Percentiles rank a stretch among this genome's conserved stretches.
Conservation (phyloP, 2,113 vertebrate genomes). For the Misgurnus mizolepis region DNA sequence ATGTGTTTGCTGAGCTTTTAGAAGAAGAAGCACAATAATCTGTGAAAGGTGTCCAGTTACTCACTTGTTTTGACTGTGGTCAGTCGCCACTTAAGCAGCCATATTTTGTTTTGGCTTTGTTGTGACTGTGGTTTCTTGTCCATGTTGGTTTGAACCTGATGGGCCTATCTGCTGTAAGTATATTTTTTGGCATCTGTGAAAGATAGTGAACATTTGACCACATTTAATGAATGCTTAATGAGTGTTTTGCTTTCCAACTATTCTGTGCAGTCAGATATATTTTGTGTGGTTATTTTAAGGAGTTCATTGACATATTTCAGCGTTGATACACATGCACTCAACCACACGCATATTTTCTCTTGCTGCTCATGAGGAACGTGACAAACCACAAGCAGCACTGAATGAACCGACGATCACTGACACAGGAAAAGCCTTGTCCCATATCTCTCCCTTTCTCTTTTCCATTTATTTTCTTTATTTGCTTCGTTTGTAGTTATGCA, state of each 20-base stretch:
- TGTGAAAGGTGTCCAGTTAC: slow-evolving; percentile 11
- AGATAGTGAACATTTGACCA: background rate
- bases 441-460: background rate
- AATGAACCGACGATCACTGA: slow-evolving; percentile 8
- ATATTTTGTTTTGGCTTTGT: slow-evolving; percentile 7
- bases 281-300: slow-evolving; percentile 24
- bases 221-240: background rate
- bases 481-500: background rate
- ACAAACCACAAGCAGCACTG: slow-evolving; percentile 42
- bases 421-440: slow-evolving; percentile 29
- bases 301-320: background rate
- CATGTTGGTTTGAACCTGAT: background rate
- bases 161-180: background rate
- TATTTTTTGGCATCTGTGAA: slow-evolving; percentile 7
- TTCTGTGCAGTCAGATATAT: slow-evolving; percentile 38
- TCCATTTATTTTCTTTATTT: background rate
- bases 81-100: slow-evolving; percentile 14
- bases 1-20: no score
- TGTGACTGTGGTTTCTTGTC: background rate
- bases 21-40: no score
- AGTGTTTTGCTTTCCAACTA: slow-evolving; percentile 8
- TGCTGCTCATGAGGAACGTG: slow-evolving; percentile 21
- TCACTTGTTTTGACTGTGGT: slow-evolving; percentile 11
- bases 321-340: slow-evolving; percentile 1
- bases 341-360: slow-evolving; percentile 14